Evolutionary conservation across 1,140 invertebrate genomes (phyloP).

Genomic region (Hylyphantes graminicola): DNA sequence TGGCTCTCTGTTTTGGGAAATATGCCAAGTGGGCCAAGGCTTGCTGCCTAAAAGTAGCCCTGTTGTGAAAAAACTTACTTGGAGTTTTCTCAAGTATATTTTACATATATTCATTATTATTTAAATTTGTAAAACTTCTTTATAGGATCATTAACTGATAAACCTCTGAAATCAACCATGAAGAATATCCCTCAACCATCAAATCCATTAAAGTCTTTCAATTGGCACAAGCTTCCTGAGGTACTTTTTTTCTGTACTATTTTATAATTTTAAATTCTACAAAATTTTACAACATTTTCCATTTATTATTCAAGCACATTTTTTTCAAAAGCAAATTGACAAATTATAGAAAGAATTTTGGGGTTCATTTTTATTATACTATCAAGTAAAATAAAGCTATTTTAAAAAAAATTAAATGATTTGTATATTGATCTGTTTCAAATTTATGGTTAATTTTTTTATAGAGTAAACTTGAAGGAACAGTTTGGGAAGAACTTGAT

Average conservation of each 20-base stretch:
- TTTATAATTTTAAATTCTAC: not conserved
- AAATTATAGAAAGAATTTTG: not conserved
- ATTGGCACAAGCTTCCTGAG: slow-evolving; percentile 95
- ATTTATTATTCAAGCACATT: not conserved
- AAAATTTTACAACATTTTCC: not conserved
- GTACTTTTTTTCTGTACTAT: slow-evolving; percentile 67
- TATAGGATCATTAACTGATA: slow-evolving; percentile 55
- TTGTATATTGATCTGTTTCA: not conserved
- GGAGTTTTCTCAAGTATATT: not conserved
- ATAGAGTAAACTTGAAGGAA: slow-evolving; percentile 75
- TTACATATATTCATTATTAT: no score
- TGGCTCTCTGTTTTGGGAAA: no score
- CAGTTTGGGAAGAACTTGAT: slow-evolving; percentile 94
- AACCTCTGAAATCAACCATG: slow-evolving; percentile 67
- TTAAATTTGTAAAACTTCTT: not conserved
- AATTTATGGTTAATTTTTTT: slow-evolving; percentile 65
- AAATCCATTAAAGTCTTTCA: slow-evolving; percentile 95
- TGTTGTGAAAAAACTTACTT: not conserved
- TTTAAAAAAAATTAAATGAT: not conserved
- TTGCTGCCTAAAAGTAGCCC: no score
- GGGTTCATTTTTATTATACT: not conserved
- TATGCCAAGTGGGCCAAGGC: no score
- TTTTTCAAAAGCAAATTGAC: no score
- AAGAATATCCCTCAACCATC: slow-evolving; percentile 83
- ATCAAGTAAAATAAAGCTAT: not conserved